Conservation (phyloP, 2,888 invertebrate genomes). For the Andrena bicolor region DNA sequence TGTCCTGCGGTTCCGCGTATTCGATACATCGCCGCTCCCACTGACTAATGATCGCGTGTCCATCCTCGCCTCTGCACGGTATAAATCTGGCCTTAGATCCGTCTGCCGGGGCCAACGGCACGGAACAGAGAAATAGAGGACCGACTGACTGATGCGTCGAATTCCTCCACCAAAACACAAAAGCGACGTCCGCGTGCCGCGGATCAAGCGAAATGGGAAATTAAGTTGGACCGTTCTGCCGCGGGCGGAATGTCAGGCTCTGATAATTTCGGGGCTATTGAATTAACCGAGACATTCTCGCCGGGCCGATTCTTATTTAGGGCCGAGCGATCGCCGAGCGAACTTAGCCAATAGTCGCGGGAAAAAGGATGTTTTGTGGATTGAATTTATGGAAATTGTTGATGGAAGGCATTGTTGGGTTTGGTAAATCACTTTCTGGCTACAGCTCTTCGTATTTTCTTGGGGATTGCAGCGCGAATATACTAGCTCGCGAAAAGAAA, state of each 20-base stretch:
- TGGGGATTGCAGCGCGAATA: too few relatives aligned
- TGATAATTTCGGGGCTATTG: conserved; percentile 26
- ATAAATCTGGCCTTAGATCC: conserved; percentile 16
- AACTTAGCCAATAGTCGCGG: not conserved
- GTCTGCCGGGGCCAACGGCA: conserved; percentile 1
- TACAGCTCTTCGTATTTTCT: too few relatives aligned
- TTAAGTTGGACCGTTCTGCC: conserved; percentile 30
- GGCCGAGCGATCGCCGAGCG: not conserved
- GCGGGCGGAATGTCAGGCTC: conserved; percentile 16
- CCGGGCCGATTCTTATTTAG: conserved; percentile 26
- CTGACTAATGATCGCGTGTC: conserved; percentile 17
- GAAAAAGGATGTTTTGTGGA: not conserved
- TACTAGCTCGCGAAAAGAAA: too few relatives aligned
- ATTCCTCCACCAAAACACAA: conserved; percentile 22
- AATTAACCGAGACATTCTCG: conserved; percentile 23
- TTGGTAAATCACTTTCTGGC: not conserved
- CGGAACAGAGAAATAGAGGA: not conserved
- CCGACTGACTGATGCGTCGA: conserved; percentile 24
- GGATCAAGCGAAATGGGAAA: conserved; percentile 40
- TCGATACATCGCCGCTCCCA: conserved; percentile 11
- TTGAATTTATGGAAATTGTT: conserved; percentile 32
- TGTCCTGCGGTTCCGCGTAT: not conserved
- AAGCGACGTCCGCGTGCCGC: conserved; percentile 18
- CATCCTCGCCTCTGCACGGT: conserved; percentile 7
- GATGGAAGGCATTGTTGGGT: conserved; percentile 3